Conservation (phyloP, 2,797 vertebrate genomes). For the Balearica regulorum region DNA sequence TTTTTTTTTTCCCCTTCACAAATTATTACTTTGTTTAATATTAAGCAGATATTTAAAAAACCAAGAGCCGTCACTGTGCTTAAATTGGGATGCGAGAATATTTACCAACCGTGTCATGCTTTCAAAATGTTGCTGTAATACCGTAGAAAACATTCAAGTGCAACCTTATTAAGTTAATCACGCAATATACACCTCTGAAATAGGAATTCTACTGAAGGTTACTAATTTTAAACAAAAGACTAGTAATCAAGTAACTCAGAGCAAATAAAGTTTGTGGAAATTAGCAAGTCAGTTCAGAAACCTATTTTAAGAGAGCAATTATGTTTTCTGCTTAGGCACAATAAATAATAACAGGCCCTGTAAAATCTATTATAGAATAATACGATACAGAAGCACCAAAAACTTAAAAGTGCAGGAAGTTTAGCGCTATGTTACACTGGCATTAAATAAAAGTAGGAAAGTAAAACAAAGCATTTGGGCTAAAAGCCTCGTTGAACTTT, state of each 20-base stretch:
- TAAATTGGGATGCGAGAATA: background rate
- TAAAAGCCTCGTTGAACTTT: slow-evolving; percentile 47
- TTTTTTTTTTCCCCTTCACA: background rate
- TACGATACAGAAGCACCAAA: slow-evolving; percentile 5
- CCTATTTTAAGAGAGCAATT: slow-evolving; percentile 46
- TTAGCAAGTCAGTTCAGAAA: slow-evolving; percentile 52
- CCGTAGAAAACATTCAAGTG: background rate
- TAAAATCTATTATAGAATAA: slow-evolving; percentile 50
- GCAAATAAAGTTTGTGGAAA: slow-evolving; percentile 55
- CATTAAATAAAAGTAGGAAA: slow-evolving; percentile 19
- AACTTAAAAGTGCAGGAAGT: background rate
- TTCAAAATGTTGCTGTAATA: background rate
- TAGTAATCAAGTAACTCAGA: background rate
- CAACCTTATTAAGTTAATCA: background rate
- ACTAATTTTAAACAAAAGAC: slow-evolving; percentile 29
- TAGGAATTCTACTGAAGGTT: background rate
- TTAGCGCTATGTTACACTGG: background rate
- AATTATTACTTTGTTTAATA: background rate
- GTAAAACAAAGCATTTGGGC: slow-evolving; percentile 47
- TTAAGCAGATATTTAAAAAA: background rate
- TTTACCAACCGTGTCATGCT: background rate
- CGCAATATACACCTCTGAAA: background rate
- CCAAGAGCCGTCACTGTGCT: background rate
- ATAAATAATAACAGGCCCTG: slow-evolving; percentile 45
- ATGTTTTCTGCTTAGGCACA: slow-evolving; percentile 56